Evolutionary conservation across 2,888 invertebrate genomes (phyloP).

Genomic region (Nudaria mundana): DNA sequence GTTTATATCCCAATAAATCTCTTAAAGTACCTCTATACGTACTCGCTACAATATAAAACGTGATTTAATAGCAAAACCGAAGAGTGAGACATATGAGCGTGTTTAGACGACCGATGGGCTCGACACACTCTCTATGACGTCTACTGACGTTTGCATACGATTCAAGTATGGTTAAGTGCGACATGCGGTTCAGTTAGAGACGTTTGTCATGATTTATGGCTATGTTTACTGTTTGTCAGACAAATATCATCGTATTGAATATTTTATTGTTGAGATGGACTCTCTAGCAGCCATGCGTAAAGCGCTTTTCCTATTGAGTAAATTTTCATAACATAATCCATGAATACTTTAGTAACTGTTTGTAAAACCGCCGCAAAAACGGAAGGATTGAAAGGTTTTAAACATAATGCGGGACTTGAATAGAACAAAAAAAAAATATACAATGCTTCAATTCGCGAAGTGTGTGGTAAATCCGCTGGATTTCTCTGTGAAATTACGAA

Average conservation of each 20-base stretch:
- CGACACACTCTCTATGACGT: neutral
- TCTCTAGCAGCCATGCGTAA: no score
- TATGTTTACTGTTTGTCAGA: no score
- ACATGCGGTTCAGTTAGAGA: neutral
- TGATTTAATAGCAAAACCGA: slow-evolving; percentile 14
- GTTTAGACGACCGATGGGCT: slow-evolving; percentile 17
- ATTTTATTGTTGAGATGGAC: no score
- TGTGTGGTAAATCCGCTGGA: slow-evolving; percentile 18
- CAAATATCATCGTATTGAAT: no score
- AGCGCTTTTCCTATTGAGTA: no score
- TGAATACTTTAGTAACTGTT: no score
- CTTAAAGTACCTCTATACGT: slow-evolving; percentile 9
- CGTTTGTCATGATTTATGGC: neutral
- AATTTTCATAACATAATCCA: no score
- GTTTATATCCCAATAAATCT: slow-evolving; percentile 11
- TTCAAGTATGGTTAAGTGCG: neutral
- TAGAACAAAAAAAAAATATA: slow-evolving; percentile 18
- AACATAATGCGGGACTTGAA: slow-evolving; percentile 23
- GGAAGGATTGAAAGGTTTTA: slow-evolving; percentile 17
- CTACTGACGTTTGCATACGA: neutral
- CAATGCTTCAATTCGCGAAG: slow-evolving; percentile 14
- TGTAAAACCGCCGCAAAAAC: slow-evolving; percentile 21
- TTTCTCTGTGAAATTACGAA: slow-evolving; percentile 32
- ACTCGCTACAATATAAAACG: slow-evolving; percentile 15
- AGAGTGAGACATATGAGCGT: slow-evolving; percentile 16